Evolutionary conservation across 2,797 vertebrate genomes (phyloP).

Genomic region (Emys orbicularis): DNA sequence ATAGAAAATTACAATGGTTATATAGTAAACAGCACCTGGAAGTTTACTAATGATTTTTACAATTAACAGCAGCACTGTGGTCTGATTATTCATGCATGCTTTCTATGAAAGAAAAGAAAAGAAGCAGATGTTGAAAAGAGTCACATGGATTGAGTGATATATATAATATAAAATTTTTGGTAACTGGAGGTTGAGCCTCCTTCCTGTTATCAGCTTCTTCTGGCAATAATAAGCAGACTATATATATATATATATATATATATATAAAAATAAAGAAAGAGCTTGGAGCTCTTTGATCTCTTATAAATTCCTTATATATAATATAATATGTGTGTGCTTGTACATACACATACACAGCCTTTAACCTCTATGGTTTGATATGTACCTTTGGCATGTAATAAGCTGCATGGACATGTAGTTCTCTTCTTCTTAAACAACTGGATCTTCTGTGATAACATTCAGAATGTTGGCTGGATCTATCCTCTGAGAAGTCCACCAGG

Average conservation of each 20-base stretch:
- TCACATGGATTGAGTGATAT: constrained; percentile 40
- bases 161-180: not conserved
- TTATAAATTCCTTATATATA: not conserved
- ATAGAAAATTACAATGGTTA: constrained; percentile 86
- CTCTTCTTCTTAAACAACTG: constrained; percentile 37
- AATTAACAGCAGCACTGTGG: constrained; percentile 82
- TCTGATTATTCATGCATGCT: constrained; percentile 82
- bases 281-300: not conserved
- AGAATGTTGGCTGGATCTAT: constrained; percentile 29
- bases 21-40: constrained; percentile 88
- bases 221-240: not conserved
- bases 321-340: not conserved
- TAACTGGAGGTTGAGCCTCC: constrained; percentile 42
- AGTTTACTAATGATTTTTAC: constrained; percentile 88
- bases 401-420: constrained; percentile 29
- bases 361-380: constrained; percentile 26
- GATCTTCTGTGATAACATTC: constrained; percentile 40
- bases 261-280: not conserved
- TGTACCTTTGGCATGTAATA: not conserved
- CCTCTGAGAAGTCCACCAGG: constrained; percentile 62
- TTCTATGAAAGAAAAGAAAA: constrained; percentile 84
- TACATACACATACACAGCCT: not conserved
- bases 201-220: constrained; percentile 2
- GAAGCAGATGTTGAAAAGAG: constrained; percentile 83
- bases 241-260: too few species aligned